These are phyloP conservation scores for Dryoscopus gambensis DNA, from an alignment of 2,113 vertebrate species.

Conservation along the genomic window DNA sequence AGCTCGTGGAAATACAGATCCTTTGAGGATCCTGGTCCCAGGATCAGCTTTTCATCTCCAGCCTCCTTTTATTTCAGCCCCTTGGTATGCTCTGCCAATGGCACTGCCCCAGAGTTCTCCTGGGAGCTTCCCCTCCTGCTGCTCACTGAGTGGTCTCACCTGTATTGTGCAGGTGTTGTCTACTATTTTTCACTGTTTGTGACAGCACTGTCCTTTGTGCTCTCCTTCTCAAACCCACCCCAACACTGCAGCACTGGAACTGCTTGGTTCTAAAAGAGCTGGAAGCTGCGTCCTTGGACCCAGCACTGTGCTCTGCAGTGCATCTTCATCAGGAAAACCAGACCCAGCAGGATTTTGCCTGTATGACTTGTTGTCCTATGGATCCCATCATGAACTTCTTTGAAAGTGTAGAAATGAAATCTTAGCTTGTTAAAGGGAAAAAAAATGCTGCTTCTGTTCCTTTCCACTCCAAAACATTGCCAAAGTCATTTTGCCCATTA, in stretches of 20 bases:
- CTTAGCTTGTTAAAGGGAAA: not conserved
- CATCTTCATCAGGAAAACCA: not conserved
- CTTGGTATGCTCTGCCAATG: not conserved
- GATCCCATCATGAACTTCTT: not conserved
- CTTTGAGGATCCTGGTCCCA: not conserved
- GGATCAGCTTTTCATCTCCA: not conserved
- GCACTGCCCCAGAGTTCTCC: not conserved
- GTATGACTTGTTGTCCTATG: not conserved
- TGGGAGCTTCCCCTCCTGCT: not conserved
- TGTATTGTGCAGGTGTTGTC: not conserved
- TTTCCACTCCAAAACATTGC: not conserved
- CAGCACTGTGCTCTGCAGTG: not conserved
- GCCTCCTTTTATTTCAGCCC: not conserved
- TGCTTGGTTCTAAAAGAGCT: not conserved
- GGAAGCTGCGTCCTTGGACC: not conserved
- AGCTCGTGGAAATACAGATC: fast-evolving
- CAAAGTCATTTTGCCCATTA: not conserved
- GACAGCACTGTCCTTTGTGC: not conserved
- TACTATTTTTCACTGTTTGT: not conserved
- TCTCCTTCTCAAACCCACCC: not conserved
- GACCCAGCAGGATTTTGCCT: not conserved
- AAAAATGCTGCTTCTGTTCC: not conserved
- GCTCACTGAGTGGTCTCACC: not conserved
- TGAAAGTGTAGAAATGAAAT: not conserved
- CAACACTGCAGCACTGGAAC: not conserved